Base-by-base conservation (phyloP, 2,888 invertebrate genomes). In the Heliconius erato region DNA sequence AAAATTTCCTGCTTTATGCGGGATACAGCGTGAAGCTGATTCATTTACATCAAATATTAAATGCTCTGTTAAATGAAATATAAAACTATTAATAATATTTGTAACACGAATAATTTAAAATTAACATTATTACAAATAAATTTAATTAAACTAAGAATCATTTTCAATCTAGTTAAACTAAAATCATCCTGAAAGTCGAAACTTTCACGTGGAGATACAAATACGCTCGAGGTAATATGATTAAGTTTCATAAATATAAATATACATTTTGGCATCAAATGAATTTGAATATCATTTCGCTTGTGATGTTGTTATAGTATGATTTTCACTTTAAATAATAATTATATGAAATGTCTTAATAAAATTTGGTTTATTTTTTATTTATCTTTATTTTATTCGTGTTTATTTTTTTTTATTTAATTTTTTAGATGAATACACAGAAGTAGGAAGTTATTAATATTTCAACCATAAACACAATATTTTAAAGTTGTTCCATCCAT, bases 171-270 rank as follows among this genome's bases (percentile, higher is more conserved):
- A 44, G 74, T 54, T n/a, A 63, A 63, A 63, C 63, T n/a, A 63
- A 63, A 63, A 63, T 63, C 63, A n/a, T 63, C n/a, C 11, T 63
- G 63, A 63, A 44, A 26, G 26, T 65, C n/a, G 26, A 77, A 77
- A 77, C 65, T 32, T 77, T 65, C 40, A 77, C 16, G 16, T 65
- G 74, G 59, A 40, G n/a, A 26, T 26, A 40, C 16, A 74, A 74
- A 74, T 74, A 74, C 54, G 49, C 79, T 69, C 23, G 79, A 71
- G 63, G 40, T 79, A 79, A 79, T 79, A 63, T 79, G 63, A 71
- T 79, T 79, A 63, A 63, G 59, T 69, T 63, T 59, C 69, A 59
- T 19, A 79, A 79, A 79, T 71, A 79, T 71, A 79, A 69, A 79
- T 71, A 71, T 71, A 63, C 40, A 69, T 79, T 79, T 79, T 78